A percentile compares a stretch with the other conserved stretches of the same genome.
phyloP scores from a whole-genome alignment of 2,797 vertebrate species.

The Rhinichthys osculus region DNA sequence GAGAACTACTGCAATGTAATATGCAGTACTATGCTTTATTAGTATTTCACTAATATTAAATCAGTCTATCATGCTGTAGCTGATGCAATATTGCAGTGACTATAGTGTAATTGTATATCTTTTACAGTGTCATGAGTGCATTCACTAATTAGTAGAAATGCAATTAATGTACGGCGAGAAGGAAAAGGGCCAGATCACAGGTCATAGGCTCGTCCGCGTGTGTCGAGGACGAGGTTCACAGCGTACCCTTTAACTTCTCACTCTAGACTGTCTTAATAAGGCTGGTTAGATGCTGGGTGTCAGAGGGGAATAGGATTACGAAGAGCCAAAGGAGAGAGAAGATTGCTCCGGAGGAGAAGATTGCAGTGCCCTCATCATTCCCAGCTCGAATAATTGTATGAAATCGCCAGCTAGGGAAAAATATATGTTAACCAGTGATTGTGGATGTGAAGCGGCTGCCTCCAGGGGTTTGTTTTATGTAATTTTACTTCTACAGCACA shows the following conservation, averaged over 20 bases:
- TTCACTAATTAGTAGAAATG: conserved; percentile 20
- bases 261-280: conserved; percentile 61
- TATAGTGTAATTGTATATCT: background rate
- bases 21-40: background rate
- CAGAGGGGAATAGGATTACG: conserved; percentile 56
- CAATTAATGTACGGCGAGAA: background rate
- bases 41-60: background rate
- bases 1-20: background rate
- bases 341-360: conserved; percentile 59
- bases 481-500: conserved; percentile 61
- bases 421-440: conserved; percentile 55
- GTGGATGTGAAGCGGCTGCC: conserved; percentile 64
- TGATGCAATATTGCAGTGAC: background rate
- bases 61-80: background rate
- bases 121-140: background rate
- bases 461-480: conserved; percentile 62
- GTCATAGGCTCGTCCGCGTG: background rate
- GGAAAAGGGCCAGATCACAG: background rate
- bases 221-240: conserved; percentile 2
- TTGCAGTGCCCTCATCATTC: conserved; percentile 48
- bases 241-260: conserved; percentile 23
- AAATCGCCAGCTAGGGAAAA: conserved; percentile 69
- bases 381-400: conserved; percentile 63
- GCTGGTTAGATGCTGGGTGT: conserved; percentile 52
- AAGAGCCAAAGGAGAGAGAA: conserved; percentile 52